These are phyloP conservation scores for Brachymystax lenok DNA, from an alignment of 2,797 vertebrate species.

Conservation along the genomic window DNA sequence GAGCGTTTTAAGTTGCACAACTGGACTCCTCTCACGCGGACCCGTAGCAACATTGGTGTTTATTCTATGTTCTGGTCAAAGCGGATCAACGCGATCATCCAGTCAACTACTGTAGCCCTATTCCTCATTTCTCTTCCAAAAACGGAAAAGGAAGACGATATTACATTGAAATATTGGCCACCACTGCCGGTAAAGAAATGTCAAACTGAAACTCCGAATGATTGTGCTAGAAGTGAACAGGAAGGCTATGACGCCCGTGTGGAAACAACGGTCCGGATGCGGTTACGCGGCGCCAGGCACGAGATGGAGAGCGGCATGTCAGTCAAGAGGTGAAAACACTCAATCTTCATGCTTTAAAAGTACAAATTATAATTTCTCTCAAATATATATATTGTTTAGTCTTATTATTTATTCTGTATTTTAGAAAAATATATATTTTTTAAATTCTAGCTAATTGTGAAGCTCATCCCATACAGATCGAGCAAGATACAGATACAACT, in stretches of 20 bases:
- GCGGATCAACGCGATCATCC: background rate
- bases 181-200: background rate
- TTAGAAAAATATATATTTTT: background rate
- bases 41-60: background rate
- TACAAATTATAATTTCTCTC: background rate
- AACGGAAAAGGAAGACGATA: background rate
- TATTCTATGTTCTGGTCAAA: background rate
- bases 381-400: background rate
- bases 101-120: background rate
- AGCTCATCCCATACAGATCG: background rate
- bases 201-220: background rate
- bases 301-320: constrained; percentile 70
- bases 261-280: constrained; percentile 57
- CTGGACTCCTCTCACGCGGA: constrained; percentile 21
- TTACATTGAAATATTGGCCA: background rate
- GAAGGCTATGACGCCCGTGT: constrained; percentile 65
- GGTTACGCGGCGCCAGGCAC: constrained; percentile 46
- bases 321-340: constrained; percentile 30
- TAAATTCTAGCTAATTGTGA: too few relatives aligned
- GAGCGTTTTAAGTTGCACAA: background rate
- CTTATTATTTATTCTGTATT: background rate
- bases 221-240: background rate
- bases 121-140: background rate
- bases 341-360: background rate
- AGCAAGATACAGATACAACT: too few relatives aligned